Evolutionary conservation across 2,888 invertebrate species (phyloP).

Genomic region (Conus canariensis): DNA sequence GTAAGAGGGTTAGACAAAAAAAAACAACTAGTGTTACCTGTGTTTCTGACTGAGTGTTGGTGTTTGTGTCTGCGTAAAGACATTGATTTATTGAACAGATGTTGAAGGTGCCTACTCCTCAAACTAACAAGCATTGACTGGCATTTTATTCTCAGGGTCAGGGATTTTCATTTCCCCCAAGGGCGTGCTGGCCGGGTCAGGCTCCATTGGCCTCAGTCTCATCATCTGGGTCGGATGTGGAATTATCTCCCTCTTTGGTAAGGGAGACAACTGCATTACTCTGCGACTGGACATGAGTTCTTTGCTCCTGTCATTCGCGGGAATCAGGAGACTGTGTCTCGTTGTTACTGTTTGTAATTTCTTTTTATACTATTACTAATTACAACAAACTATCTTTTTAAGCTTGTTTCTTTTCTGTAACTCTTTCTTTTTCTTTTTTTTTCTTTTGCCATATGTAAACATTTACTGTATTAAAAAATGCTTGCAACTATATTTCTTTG

Average conservation of each 20-base stretch:
- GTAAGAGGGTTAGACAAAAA: too few species aligned
- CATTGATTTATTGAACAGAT: neutral
- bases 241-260: conserved; percentile 92
- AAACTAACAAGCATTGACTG: neutral
- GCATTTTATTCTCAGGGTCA: conserved; percentile 85
- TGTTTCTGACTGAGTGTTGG: neutral
- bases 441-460: neutral
- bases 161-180: conserved; percentile 99
- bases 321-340: conserved; percentile 28
- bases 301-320: conserved; percentile 31
- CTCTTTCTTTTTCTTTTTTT: neutral
- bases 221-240: conserved; percentile 97
- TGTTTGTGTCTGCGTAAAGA: neutral
- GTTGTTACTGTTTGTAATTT: neutral
- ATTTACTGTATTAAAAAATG: neutral
- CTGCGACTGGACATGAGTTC: conserved; percentile 32
- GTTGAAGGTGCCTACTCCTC: neutral
- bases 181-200: conserved; percentile 90
- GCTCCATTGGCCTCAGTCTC: conserved; percentile 96
- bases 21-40: too few species aligned
- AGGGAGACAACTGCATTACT: conserved; percentile 71
- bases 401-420: neutral
- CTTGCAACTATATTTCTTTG: neutral
- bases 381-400: neutral
- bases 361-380: neutral